phyloP scores from a whole-genome alignment of 2,797 vertebrate genomes.

The Pelobates cultripes region DNA sequence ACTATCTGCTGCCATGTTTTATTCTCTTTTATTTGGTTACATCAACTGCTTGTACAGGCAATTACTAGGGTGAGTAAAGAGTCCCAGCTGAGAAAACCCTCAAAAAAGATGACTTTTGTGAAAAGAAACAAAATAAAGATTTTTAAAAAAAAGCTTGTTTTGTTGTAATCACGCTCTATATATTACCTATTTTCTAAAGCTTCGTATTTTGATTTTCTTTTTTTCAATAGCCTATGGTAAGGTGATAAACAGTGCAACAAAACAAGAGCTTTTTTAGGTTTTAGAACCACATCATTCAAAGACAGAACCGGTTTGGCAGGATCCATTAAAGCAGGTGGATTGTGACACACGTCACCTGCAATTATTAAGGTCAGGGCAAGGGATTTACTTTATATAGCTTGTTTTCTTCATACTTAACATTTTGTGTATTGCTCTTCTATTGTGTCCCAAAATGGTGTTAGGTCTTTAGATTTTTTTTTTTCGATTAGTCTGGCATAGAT shows the following conservation, averaged over 20 bases:
- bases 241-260: neutral
- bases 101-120: conserved; percentile 63
- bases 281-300: conserved; percentile 10
- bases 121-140: conserved; percentile 59
- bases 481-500: neutral
- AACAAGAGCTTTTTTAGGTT: neutral
- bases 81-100: conserved; percentile 65
- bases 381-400: conserved; percentile 17
- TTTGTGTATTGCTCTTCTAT: conserved; percentile 13
- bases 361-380: conserved; percentile 33
- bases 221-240: conserved; percentile 9
- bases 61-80: conserved; percentile 63
- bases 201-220: neutral
- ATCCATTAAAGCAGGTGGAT: conserved; percentile 23
- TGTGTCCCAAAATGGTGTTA: neutral
- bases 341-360: conserved; percentile 4
- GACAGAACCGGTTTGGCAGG: conserved; percentile 33
- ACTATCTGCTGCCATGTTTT: conserved; percentile 70
- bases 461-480: neutral
- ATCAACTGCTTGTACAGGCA: conserved; percentile 67
- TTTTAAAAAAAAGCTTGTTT: conserved; percentile 58
- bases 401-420: conserved; percentile 20
- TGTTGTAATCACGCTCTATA: conserved; percentile 61
- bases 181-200: conserved; percentile 48
- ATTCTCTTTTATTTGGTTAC: conserved; percentile 74